phyloP scores from a whole-genome alignment of 2,113 vertebrate genomes.

The Oxygymnocypris stewartii region DNA sequence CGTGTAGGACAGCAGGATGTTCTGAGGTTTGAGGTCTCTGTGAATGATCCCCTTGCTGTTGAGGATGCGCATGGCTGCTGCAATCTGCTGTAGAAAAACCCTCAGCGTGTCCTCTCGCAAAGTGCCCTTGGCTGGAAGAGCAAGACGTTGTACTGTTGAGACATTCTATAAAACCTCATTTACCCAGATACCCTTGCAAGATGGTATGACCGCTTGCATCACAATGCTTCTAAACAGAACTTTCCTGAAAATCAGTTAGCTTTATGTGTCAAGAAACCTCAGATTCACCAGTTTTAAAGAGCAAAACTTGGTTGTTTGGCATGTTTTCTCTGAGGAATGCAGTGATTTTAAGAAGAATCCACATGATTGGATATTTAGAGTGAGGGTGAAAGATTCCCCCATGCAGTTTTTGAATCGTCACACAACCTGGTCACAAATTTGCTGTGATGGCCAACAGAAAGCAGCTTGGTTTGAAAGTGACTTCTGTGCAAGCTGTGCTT shows the following conservation, averaged over 20 bases:
- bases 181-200: constrained; percentile 10
- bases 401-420: not conserved
- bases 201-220: not conserved
- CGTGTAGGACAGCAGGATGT: constrained; percentile 88
- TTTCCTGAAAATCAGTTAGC: not conserved
- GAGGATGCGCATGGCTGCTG: constrained; percentile 91
- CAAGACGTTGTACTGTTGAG: not conserved
- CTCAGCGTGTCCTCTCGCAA: constrained; percentile 93
- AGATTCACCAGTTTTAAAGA: not conserved
- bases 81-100: constrained; percentile 95
- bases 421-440: not conserved
- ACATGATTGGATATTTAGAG: not conserved
- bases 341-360: not conserved
- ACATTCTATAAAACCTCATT: not conserved
- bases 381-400: not conserved
- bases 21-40: constrained; percentile 94
- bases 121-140: constrained; percentile 86
- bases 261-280: not conserved
- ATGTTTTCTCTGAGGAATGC: not conserved
- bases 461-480: constrained; percentile 1
- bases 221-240: not conserved
- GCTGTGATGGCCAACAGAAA: not conserved
- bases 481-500: not conserved
- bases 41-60: constrained; percentile 97
- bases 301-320: not conserved